A percentile compares a stretch with the other conserved stretches of the same genome.
Conservation (phyloP, 1,140 invertebrate genomes). For the Whitmania pigra region DNA sequence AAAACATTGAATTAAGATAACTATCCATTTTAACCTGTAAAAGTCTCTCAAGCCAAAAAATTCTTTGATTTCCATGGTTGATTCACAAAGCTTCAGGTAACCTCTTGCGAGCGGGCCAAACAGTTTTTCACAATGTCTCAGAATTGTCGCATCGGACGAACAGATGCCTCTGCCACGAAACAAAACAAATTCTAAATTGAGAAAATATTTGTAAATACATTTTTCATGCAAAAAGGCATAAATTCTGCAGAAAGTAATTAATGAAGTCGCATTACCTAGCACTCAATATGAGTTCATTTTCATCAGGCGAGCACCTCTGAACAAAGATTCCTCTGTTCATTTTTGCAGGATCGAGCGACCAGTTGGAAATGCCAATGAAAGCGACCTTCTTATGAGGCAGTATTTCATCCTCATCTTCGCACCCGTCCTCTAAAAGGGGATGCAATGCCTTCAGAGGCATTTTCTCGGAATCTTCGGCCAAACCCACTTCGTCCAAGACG, state of each 20-base stretch:
- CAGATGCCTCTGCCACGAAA: constrained; percentile 33
- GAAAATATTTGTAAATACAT: not conserved
- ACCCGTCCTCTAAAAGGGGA: constrained; percentile 35
- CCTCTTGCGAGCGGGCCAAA: constrained; percentile 30
- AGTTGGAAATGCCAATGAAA: constrained; percentile 40
- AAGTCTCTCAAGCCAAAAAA: constrained; percentile 41
- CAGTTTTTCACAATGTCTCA: constrained; percentile 21
- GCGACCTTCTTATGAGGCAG: constrained; percentile 33
- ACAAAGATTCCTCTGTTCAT: constrained; percentile 38
- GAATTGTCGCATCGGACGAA: constrained; percentile 25
- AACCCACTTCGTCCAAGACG: constrained; percentile 37
- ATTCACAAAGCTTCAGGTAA: constrained; percentile 31
- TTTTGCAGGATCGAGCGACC: constrained; percentile 38
- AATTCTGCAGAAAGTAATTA: not conserved
- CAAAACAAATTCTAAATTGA: not conserved
- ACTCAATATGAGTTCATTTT: constrained; percentile 30
- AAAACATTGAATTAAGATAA: not conserved
- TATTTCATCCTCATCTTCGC: constrained; percentile 30
- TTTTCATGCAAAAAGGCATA: not conserved
- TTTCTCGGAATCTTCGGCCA: constrained; percentile 35
- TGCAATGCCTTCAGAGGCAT: constrained; percentile 40
- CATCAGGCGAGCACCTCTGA: constrained; percentile 33
- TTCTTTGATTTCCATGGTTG: constrained; percentile 30
- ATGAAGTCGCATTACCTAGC: constrained; percentile 26
- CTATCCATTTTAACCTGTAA: constrained; percentile 31